phyloP scores from a whole-genome alignment of 2,888 invertebrate genomes.

The Agriopis aurantiaria region DNA sequence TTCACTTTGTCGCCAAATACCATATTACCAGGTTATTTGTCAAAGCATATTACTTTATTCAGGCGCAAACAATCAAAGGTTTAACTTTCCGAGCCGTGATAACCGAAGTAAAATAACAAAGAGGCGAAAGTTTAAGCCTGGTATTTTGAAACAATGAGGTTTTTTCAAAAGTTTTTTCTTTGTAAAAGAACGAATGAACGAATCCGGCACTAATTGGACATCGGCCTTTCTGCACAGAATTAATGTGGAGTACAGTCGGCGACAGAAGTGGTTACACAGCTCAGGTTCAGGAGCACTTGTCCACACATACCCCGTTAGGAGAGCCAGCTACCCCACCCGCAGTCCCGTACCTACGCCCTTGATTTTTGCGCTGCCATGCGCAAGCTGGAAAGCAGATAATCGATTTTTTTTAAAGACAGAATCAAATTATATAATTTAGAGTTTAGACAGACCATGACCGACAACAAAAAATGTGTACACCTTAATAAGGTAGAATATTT shows the following conservation, averaged over 20 bases:
- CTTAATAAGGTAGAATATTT: no score
- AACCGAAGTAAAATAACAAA: not conserved
- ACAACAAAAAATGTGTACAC: no score
- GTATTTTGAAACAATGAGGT: constrained; percentile 20
- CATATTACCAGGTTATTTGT: no score
- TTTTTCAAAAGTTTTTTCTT: constrained; percentile 3
- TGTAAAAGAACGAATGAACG: not conserved
- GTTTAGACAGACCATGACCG: no score
- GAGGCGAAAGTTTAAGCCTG: constrained; percentile 1
- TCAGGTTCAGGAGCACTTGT: no score
- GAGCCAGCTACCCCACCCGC: no score
- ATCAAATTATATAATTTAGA: no score
- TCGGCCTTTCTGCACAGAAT: constrained; percentile 17
- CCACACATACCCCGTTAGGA: no score
- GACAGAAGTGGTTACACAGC: not conserved
- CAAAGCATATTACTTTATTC: not conserved
- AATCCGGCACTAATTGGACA: constrained; percentile 28
- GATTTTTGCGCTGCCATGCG: no score
- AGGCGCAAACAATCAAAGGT: not conserved
- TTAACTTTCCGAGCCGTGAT: constrained; percentile 3
- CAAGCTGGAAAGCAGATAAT: no score
- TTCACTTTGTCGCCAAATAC: not conserved
- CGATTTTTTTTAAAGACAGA: no score
- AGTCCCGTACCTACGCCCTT: no score
- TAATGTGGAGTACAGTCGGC: constrained; percentile 11